A percentile compares a stretch with the other conserved stretches of the same genome.
These are phyloP conservation scores for Brachyrhaphis roseni DNA, from an alignment of 2,797 vertebrate species.

Conservation along the genomic window DNA sequence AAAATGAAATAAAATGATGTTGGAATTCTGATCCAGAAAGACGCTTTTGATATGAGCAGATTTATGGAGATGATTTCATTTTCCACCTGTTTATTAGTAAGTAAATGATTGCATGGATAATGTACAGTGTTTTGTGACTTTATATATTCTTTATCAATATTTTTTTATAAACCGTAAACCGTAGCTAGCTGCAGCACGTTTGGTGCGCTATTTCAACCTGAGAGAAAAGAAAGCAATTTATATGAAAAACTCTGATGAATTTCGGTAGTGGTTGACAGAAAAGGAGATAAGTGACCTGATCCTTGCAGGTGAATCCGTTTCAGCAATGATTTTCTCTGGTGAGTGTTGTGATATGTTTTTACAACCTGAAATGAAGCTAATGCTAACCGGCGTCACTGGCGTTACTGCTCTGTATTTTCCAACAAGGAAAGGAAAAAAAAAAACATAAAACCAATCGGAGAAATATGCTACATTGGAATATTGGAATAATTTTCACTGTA, in stretches of 20 bases:
- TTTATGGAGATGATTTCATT: neutral
- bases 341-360: neutral
- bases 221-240: neutral
- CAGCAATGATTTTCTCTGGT: neutral
- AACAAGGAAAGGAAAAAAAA: neutral
- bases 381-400: neutral
- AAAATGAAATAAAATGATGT: neutral
- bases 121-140: neutral
- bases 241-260: neutral
- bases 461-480: slow-evolving; percentile 1
- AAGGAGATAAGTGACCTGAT: neutral
- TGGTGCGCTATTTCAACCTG: neutral
- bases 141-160: neutral
- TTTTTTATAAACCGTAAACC: neutral
- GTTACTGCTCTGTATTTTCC: neutral
- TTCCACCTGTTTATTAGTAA: neutral
- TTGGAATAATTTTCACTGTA: neutral
- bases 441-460: neutral
- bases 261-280: neutral
- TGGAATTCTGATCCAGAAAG: neutral
- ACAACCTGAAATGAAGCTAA: neutral
- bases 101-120: neutral
- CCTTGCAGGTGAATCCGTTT: neutral
- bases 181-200: neutral
- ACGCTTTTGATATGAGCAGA: neutral